Evolutionary conservation across 2,888 invertebrate genomes (phyloP).

Genomic region (Nymphalis polychloros): DNA sequence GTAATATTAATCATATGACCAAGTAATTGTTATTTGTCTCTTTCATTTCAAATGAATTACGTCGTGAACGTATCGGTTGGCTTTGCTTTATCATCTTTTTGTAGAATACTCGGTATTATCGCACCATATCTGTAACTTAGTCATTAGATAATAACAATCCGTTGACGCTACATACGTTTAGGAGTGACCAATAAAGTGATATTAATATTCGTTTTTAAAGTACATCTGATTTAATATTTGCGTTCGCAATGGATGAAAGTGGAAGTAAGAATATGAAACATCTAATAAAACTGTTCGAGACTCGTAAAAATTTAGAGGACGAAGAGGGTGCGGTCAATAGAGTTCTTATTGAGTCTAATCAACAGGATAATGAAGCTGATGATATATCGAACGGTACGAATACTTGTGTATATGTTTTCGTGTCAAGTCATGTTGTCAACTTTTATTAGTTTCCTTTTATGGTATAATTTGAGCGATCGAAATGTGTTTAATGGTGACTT

Average conservation of each 20-base stretch:
- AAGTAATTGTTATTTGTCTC: constrained; percentile 21
- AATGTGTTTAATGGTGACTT: neutral
- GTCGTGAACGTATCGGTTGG: constrained; percentile 14
- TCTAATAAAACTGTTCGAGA: constrained; percentile 71
- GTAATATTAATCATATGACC: constrained; percentile 6
- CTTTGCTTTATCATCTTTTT: constrained; percentile 42
- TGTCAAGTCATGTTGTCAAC: neutral
- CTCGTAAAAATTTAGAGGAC: constrained; percentile 48
- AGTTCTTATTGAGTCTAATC: constrained; percentile 36
- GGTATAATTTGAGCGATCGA: neutral
- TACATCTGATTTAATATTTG: neutral
- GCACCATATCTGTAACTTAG: constrained; percentile 57
- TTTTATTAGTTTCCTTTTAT: neutral
- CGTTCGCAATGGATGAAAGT: constrained; percentile 50
- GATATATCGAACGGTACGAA: constrained; percentile 31
- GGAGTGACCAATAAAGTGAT: constrained; percentile 13
- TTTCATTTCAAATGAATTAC: constrained; percentile 25
- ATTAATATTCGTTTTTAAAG: neutral
- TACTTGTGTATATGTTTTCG: constrained; percentile 6
- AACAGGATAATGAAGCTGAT: constrained; percentile 30
- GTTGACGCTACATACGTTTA: constrained; percentile 41
- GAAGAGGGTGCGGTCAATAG: constrained; percentile 49
- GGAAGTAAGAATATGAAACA: constrained; percentile 57
- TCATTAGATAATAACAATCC: constrained; percentile 55
- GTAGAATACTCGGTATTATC: constrained; percentile 49